Evolutionary conservation across 2,888 invertebrate species (phyloP), one percentile per base, ranked within the genome.

Genomic region (Ceraclea dissimilis): DNA sequence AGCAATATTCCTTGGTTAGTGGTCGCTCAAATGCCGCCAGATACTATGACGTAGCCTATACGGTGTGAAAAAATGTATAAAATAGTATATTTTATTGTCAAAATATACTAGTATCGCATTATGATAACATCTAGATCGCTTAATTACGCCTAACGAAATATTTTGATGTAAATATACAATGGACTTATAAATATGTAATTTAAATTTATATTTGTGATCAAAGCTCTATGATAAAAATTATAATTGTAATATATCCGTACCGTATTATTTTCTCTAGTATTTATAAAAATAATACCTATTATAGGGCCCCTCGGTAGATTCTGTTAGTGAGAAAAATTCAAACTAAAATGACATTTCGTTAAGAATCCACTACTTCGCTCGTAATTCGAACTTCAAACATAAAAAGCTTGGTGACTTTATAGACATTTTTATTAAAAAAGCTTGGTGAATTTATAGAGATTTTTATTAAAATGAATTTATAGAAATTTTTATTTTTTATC

Each of bases 61-160:
- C 20, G 49, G 49, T 49, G 49, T 49, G 49, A 49, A 49, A 49
- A 11, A n/a, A 46, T 46, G 19, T 22, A 49, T 22, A 22, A 49
- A 49, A 49, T 18, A 49, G n/a, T 49, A 47, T 47, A 47, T 26
- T 49, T 49, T 49, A 49, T 49, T 49, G 49, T 49, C 20, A 26
- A 49, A 49, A 22, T 49, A 49, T 49, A 22, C 49, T 16, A 17
- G 6, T 17, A 17, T 19, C 11, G 11, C 47, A n/a, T 47, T 47
- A 22, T 6, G 20, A 49, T 22, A 49, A 8, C 5, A 49, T 49
- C 49, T 49, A 49, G 26, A 49, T 49, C 21, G 20, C 49, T 49
- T 49, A 49, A 49, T 49, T 49, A 20, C 49, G 11, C 49, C 26
- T 49, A 26, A 49, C 22, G 49, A 22, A 49, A 49, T 49, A 49